Evolutionary conservation across 2,113 vertebrate species (phyloP), one percentile per base, ranked within the genome.

Genomic region (Athene noctua): DNA sequence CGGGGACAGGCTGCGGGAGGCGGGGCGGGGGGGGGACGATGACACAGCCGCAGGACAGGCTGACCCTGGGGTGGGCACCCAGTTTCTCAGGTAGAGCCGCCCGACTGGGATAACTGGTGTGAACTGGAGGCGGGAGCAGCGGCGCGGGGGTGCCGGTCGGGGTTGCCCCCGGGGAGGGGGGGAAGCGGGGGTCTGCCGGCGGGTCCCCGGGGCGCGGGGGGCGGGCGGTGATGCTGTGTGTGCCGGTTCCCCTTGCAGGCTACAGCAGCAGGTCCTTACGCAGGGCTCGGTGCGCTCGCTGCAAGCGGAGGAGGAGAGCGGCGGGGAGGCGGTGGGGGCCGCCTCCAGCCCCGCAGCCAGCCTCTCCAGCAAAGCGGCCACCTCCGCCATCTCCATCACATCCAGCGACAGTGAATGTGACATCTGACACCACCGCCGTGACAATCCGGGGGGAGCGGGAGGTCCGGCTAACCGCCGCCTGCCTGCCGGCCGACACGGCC

Each of bases 371-470:
- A 99, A 99, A 98, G 99, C 99, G 78, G 99, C 99, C 96, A 98
- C 99, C 96, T 99, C 99, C 86, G 99, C 99, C 95, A 99, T 99
- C 98, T 99, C 99, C 98, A 99, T 99, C 99, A 99, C 99, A 94
- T 99, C 99, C 97, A 99, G 99, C 98, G 99, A 99, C 98, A 99
- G 99, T 97, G 99, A 99, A 98, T 99, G 99, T 98, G 99, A 99
- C 98, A 99, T 99, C 98, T 99, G 98, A 99, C 96, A 40, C 86
- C 94, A 42, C 68, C 77, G 88, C 91, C 96, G 20, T 47, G 92
- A 91, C 81, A 92, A 66, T 97, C 92, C 71, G 51, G 65, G 67
- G 62, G 34, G 32, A 97, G 97, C 57, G 97, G 67, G 49, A 75
- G 65, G 49, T 71, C 70, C 98, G 97, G 98, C 90, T 98, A 97